Base-by-base conservation (phyloP, 2,888 invertebrate genomes). In the Lochmaea crataegi region DNA sequence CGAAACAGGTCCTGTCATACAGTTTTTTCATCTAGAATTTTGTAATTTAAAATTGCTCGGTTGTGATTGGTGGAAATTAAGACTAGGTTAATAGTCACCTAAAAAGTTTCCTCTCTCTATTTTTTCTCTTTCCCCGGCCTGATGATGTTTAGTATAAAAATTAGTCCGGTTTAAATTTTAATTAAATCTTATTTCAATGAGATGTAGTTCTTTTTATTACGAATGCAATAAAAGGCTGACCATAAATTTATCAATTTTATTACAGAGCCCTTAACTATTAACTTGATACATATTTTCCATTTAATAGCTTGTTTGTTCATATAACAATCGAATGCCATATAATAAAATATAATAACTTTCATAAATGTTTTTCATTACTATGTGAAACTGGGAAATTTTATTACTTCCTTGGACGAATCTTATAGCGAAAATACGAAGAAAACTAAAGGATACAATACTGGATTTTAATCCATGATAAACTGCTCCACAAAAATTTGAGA, bases 221-320 rank as follows among this genome's bases (percentile, higher is more conserved):
- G 58, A 7, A 32, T 14, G 26, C 58, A 32, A 76, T 82, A 82
- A 82, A 82, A 82, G 76, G 69, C 53, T 71, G 11, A 64, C 45
- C 67, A 81, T 81, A 78, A 75, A 75, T 75, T 71, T 65, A 74
- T 65, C 68, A 71, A 73, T 70, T 73, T 73, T 68, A 72, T 76
- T 80, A 56, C 56, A 64, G 9, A 10, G 9, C 18, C 53, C 53
- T 53, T 16, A 45, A 79, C 79, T 82, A 81, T 82, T 82, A 81
- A 82, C 78, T 77, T 77, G 73, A 76, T 78, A 81, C 81, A 83
- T 81, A 81, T 81, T 77, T 77, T 77, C 80, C 79, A 76, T 83
- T 83, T 83, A 83, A 82, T 78, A 81, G 76, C 72, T 76, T 82
- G 82, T 82, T 82, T 82, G 76, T 82, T 78, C 78, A 79, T 78